phyloP scores from a whole-genome alignment of 2,113 vertebrate genomes.

The Petromus typicus region DNA sequence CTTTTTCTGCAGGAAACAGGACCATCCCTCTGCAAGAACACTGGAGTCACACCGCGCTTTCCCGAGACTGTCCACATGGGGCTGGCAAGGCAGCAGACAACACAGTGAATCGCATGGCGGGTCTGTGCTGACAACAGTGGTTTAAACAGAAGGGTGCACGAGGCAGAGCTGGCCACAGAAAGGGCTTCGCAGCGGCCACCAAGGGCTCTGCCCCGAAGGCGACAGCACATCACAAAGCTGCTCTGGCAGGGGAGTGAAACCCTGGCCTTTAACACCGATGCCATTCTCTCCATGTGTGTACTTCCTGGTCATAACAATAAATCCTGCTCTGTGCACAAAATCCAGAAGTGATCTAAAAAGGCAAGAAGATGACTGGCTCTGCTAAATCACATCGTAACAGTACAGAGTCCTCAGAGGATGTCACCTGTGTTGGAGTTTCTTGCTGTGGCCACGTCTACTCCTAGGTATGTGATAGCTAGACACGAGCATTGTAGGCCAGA shows the following conservation, averaged over 20 bases:
- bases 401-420: not conserved
- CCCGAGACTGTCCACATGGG: not conserved
- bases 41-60: not conserved
- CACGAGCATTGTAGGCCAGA: not conserved
- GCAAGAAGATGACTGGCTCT: not conserved
- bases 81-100: not conserved
- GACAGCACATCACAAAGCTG: not conserved
- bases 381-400: not conserved
- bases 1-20: not conserved
- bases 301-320: not conserved
- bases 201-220: not conserved
- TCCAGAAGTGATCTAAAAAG: not conserved
- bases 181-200: too few species aligned
- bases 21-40: not conserved
- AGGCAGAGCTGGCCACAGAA: not conserved
- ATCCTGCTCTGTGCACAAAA: not conserved
- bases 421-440: not conserved
- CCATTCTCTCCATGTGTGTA: not conserved
- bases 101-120: not conserved
- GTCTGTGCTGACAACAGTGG: not conserved
- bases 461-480: not conserved
- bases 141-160: not conserved
- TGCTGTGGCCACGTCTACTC: not conserved
- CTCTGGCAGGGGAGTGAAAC: fast-evolving
- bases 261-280: too few species aligned